phyloP scores from a whole-genome alignment of 2,113 vertebrate genomes.

The Nannobrachium achirus region DNA sequence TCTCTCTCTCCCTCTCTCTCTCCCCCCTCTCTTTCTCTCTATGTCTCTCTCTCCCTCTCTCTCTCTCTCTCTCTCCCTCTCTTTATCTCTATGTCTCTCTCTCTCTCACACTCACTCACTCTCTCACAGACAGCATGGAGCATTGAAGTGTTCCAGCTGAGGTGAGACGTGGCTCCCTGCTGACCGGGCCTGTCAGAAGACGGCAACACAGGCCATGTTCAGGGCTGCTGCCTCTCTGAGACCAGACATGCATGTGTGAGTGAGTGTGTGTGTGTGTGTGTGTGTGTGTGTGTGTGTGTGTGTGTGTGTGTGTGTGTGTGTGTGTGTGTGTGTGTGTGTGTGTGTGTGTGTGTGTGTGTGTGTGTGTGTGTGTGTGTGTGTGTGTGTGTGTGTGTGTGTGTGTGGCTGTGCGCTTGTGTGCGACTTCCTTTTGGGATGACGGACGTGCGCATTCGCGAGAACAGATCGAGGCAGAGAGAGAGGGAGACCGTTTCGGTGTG shows the following conservation, averaged over 20 bases:
- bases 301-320: neutral
- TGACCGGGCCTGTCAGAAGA: neutral
- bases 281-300: conserved; percentile 11
- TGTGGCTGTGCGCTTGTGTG: neutral
- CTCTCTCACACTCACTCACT: neutral
- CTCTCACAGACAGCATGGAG: neutral
- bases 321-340: neutral
- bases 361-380: neutral
- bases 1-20: neutral
- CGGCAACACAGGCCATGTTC: neutral
- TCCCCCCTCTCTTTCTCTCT: neutral
- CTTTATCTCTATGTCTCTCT: neutral
- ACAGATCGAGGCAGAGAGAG: too few species aligned
- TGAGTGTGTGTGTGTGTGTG: conserved; percentile 24
- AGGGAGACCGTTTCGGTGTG: too few species aligned
- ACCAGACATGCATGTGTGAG: neutral
- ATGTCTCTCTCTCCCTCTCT: neutral
- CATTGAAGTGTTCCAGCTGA: neutral
- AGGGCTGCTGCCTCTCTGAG: neutral
- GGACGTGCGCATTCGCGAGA: neutral
- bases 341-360: neutral
- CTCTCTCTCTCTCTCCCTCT: too few species aligned
- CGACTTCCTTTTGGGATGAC: neutral
- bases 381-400: neutral
- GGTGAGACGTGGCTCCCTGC: neutral